Base-by-base conservation (phyloP, 2,888 invertebrate genomes). In the Molanna angustata region DNA sequence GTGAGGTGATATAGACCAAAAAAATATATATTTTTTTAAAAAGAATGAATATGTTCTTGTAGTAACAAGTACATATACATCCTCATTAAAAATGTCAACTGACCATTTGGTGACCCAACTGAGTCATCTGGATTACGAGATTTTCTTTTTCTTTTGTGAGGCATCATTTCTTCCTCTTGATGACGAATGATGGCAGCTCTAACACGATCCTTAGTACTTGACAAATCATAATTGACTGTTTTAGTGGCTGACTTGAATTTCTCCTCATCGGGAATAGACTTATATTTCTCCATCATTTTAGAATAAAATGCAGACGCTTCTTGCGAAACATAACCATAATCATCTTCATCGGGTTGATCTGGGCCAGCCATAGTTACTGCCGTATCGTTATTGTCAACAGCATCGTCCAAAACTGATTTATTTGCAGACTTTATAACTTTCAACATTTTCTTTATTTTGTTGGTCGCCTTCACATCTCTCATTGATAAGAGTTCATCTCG, bases 381-480 rank as follows among this genome's bases (percentile, higher is more conserved):
- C 11, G 89, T 88, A 61, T 90, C 84, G 21, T 86, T 82, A 61
- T 79, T 78, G 64, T 90, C 88, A 18, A 86, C 74, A 1, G 91
- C 91, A 78, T 93, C 93, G 37, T 83, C 86, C 58, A 93, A 72
- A 1, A 88, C 92, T 2, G 92, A 86, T 66, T 92, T 91, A 67
- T 91, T 92, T 0, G 93, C 92, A 4, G 92, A 89, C 70, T 93
- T 94, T 6, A 91, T 91, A 1, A 90, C 84, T 72, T 91, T 92
- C 33, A 93, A 72, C 78, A 88, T 86, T 65, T 87, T 86, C 52
- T 83, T 84, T 50, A 90, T 88, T 64, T 88, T 82, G 61, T 84
- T 83, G 61, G 85, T 78, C 0, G 86, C 82, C 65, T 88, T 89
- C 14, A 83, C 83, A 66, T 89, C 88, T 18, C 86, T 74, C 71